phyloP scores from a whole-genome alignment of 2,888 invertebrate species.

The Apomyelois bistriatella region DNA sequence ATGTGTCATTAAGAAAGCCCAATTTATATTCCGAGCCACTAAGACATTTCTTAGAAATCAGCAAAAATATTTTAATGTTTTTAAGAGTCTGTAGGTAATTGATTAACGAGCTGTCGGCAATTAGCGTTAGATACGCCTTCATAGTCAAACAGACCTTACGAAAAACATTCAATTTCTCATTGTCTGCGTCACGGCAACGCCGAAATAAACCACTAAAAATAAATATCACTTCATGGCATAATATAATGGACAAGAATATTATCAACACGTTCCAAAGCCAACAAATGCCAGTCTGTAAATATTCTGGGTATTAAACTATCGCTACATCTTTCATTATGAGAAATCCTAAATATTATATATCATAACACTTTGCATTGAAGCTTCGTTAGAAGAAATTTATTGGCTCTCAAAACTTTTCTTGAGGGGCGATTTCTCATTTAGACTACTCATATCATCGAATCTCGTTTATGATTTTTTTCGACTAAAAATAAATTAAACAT shows the following conservation, averaged over 20 bases:
- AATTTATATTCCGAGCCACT: too few relatives aligned
- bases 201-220: conserved; percentile 42
- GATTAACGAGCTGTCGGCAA: conserved; percentile 39
- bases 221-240: conserved; percentile 31
- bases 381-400: not conserved
- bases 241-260: conserved; percentile 12
- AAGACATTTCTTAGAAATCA: not conserved
- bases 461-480: too few relatives aligned
- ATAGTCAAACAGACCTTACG: not conserved
- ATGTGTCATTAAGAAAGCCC: too few relatives aligned
- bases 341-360: conserved; percentile 2
- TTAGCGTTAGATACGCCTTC: conserved; percentile 31
- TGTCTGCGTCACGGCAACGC: conserved; percentile 32
- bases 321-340: conserved; percentile 12
- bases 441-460: too few relatives aligned
- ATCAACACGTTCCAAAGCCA: conserved; percentile 25
- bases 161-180: conserved; percentile 35
- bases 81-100: conserved; percentile 25
- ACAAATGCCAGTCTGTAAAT: conserved; percentile 18
- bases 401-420: not conserved
- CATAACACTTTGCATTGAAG: not conserved
- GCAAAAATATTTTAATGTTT: not conserved
- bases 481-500: too few relatives aligned
- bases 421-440: too few relatives aligned
- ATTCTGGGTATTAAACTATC: conserved; percentile 15